phyloP scores from a whole-genome alignment of 1,140 invertebrate species.

The Sarcophaga peregrina region DNA sequence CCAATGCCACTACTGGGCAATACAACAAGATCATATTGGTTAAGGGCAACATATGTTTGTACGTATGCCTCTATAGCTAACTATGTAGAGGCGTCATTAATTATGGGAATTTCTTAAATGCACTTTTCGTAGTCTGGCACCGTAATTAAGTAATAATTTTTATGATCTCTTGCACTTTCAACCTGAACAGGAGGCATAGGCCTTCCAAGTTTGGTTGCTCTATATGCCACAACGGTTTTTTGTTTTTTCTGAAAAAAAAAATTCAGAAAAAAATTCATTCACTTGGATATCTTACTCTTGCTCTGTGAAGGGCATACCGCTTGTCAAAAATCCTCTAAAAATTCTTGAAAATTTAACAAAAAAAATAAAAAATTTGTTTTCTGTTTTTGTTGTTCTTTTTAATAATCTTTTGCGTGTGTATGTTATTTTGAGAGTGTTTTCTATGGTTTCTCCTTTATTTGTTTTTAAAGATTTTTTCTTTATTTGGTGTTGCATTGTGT shows the following conservation, averaged over 20 bases:
- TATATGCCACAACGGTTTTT: not conserved
- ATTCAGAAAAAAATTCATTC: too few species aligned
- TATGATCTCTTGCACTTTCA: not conserved
- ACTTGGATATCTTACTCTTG: not conserved
- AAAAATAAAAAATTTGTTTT: not conserved
- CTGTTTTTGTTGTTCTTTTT: constrained; percentile 25
- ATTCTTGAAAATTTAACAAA: constrained; percentile 12
- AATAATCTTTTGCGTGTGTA: constrained; percentile 34
- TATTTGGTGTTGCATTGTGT: not conserved
- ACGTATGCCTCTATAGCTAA: not conserved
- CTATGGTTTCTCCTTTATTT: constrained; percentile 39
- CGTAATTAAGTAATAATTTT: constrained; percentile 43
- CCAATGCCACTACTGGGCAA: too few species aligned
- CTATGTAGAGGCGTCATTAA: constrained; percentile 25
- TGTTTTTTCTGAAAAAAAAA: not conserved
- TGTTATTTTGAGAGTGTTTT: not conserved
- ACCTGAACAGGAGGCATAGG: not conserved
- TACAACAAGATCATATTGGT: too few species aligned
- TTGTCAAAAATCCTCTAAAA: not conserved
- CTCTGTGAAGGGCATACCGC: not conserved
- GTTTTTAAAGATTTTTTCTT: constrained; percentile 34
- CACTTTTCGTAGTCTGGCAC: constrained; percentile 36
- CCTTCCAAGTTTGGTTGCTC: not conserved
- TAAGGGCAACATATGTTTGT: too few species aligned
- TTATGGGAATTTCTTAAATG: constrained; percentile 28